phyloP scores from a whole-genome alignment of 1,140 invertebrate genomes.

The Lordiphosa collinella region DNA sequence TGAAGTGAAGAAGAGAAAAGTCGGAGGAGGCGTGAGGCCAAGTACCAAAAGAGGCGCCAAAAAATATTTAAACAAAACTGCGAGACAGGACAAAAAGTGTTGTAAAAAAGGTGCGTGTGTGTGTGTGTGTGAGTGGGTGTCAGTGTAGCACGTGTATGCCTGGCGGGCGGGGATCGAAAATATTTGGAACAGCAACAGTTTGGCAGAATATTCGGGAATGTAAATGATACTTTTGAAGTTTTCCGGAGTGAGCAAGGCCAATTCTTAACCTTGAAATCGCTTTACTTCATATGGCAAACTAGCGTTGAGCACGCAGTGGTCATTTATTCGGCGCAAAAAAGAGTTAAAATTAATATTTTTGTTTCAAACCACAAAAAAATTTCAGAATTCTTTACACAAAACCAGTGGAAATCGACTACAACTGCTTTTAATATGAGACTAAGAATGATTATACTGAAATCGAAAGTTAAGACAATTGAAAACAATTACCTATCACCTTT shows the following conservation, averaged over 20 bases:
- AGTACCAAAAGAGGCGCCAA: background rate
- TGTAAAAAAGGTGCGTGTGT: conserved; percentile 27
- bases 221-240: conserved; percentile 13
- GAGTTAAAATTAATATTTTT: no score
- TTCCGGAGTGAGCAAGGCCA: background rate
- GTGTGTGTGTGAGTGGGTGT: background rate
- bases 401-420: no score
- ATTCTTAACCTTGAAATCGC: background rate
- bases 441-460: no score
- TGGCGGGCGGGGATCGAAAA: conserved; percentile 5
- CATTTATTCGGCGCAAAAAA: no score
- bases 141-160: conserved; percentile 17
- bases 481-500: no score
- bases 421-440: no score
- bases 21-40: background rate
- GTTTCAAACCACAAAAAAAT: no score
- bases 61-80: conserved; percentile 3
- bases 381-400: no score
- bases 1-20: background rate
- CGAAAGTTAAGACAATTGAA: no score
- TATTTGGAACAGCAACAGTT: conserved; percentile 47
- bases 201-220: conserved; percentile 41
- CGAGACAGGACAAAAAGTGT: background rate
- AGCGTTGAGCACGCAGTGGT: no score
- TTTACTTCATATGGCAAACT: background rate